Base-by-base conservation (phyloP, 2,888 invertebrate species). In the Aphrophora alni region DNA sequence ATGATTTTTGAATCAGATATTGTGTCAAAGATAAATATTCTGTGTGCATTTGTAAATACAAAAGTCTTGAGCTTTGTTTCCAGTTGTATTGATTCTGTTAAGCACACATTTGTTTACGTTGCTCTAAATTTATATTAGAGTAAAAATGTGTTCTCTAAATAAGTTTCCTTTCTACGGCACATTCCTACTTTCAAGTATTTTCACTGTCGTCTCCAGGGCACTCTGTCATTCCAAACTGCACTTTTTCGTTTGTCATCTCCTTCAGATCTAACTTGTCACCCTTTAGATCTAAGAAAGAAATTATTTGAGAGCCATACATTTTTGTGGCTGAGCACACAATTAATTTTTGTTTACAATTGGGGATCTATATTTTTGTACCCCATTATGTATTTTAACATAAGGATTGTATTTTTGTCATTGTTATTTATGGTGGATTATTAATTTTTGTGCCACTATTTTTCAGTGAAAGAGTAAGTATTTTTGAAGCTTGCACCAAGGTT, bases 81-180 rank as follows among this genome's bases (percentile, higher is more conserved):
- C 72, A 73, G 69, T 74, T 69, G 73, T 81, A 77, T 81, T 75
- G 80, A 82, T 82, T 78, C 74, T 81, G 83, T 92, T 90, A 91
- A 92, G 92, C 92, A 92, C 93, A 90, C 89, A 90, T 93, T 92
- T 91, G 89, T 92, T 92, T 93, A 88, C 92, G 92, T 93, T 93
- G 92, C 92, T 88, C 59, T 59, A 75, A 76, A 81, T 75, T 80
- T 87, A 84, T 27, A 59, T 74, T 75, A 73, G 69, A 75, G 74
- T 71, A 25, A 38, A 76, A 51, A 72, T 78, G 76, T 68, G 72
- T 71, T 80, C 70, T 76, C 26, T 80, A 38, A 88, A 90, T 91
- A 87, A 91, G 90, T 91, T 91, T 88, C 88, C 88, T 91, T 91
- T 91, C 89, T 91, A 91, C 91, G 91, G 91, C 91, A 92, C 91